A percentile compares a stretch with the other conserved stretches of the same genome.
These are phyloP conservation scores for Paraescarpia echinospica DNA, from an alignment of 1,140 invertebrate genomes.

Conservation along the genomic window DNA sequence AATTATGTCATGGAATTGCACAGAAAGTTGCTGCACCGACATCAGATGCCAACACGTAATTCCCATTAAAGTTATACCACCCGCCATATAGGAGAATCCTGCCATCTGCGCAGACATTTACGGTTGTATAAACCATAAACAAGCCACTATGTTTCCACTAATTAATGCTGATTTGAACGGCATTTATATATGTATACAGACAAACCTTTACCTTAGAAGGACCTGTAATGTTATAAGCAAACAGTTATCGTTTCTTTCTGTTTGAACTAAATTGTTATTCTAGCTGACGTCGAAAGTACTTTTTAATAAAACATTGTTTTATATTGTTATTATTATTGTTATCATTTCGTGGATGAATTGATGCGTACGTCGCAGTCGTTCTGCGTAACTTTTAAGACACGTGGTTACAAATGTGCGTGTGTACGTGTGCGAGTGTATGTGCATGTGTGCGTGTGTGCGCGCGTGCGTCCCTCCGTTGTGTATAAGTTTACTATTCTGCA, in stretches of 20 bases:
- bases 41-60: not conserved
- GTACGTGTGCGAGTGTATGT: no score
- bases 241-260: no score
- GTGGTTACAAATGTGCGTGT: not conserved
- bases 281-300: no score
- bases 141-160: not conserved
- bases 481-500: not conserved
- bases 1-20: not conserved
- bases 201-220: not conserved
- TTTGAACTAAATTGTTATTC: no score
- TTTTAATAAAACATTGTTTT: no score
- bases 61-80: not conserved
- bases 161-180: not conserved
- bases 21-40: not conserved
- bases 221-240: no score
- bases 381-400: not conserved
- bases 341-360: no score
- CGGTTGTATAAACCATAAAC: not conserved
- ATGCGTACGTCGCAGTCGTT: no score
- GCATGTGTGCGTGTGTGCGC: no score
- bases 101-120: not conserved
- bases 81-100: not conserved
- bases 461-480: no score
- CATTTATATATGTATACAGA: not conserved
- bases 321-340: no score